A percentile compares a stretch with the other conserved stretches of the same genome.
phyloP scores from a whole-genome alignment of 2,113 vertebrate species.

The Callopanchax toddi region DNA sequence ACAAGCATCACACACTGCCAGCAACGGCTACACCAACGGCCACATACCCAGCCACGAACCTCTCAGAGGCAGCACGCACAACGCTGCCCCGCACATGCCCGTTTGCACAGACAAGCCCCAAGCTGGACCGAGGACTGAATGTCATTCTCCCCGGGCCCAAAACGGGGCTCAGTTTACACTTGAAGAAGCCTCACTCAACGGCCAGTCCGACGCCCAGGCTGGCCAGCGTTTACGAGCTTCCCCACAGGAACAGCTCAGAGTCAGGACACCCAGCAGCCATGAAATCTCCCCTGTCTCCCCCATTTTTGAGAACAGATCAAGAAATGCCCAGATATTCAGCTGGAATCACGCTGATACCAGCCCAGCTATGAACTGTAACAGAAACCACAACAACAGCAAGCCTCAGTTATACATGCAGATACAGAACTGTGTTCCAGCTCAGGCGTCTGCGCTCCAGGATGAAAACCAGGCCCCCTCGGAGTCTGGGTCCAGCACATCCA shows the following conservation, averaged over 20 bases:
- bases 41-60: conserved; percentile 70
- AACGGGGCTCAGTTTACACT: conserved; percentile 80
- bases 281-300: conserved; percentile 42
- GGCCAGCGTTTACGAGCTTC: conserved; percentile 80
- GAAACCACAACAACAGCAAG: conserved; percentile 62
- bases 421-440: conserved; percentile 73
- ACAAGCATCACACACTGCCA: conserved; percentile 58
- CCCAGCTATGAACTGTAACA: conserved; percentile 53
- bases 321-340: conserved; percentile 36
- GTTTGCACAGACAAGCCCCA: conserved; percentile 83
- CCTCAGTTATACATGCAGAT: conserved; percentile 50
- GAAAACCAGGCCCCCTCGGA: conserved; percentile 84
- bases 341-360: conserved; percentile 48
- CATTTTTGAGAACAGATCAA: conserved; percentile 41
- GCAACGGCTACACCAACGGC: conserved; percentile 75
- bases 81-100: conserved; percentile 66
- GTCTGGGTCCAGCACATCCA: conserved; percentile 68
- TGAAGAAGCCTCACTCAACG: conserved; percentile 80
- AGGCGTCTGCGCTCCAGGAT: conserved; percentile 74
- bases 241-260: conserved; percentile 48
- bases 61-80: conserved; percentile 55
- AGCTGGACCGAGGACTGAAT: conserved; percentile 67
- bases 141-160: conserved; percentile 71
- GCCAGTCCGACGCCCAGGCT: conserved; percentile 63
- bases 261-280: conserved; percentile 59